Evolutionary conservation across 2,113 vertebrate genomes (phyloP), one percentile per base, ranked within the genome.

Genomic region (Haemorhous mexicanus): DNA sequence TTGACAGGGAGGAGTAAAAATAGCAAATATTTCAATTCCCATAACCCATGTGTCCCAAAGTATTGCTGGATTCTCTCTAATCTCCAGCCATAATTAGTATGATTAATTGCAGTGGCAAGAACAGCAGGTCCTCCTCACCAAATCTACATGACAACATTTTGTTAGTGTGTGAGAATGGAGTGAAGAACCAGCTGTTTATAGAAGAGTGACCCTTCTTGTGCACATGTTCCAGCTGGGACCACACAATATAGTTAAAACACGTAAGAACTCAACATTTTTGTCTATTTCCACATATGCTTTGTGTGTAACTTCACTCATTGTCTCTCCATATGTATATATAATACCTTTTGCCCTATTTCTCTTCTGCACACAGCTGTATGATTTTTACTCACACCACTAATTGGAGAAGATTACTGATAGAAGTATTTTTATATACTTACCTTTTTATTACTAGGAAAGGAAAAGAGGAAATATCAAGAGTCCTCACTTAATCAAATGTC

Each of bases 51-150:
- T 28, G 68, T 72, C 56, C 52, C 75, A 32, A 90, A 32, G 26
- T 56, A 81, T 75, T 89, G 52, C 30, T 89, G 77, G 11, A 78
- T 72, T 84, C 10, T 69, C 33, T 89, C 64, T 91, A 78, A 87
- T 78, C 50, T 89, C 26, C 52, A 87, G 26, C 37, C 27, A 37
- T 81, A 67, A 70, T 8, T 12, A 84, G 11, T 8, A 39, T 89
- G 69, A 94, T 89, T 94, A 89, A 94, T 78, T 78, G 46, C 73
- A 75, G 52, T 68, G 77, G 35, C 16, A 74, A 47, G 52, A 89
- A 92, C 89, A 89, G 80, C 72, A 91, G 73, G 61, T 81, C 80
- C 75, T 91, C 69, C 46, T 97, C 87, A 94, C 74, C 28, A 52
- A 68, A 89, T 35, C 64, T 95, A 37, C 50, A 59, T 52, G 73